Conservation (phyloP, 2,113 vertebrate species). For the Xenopus tropicalis region DNA sequence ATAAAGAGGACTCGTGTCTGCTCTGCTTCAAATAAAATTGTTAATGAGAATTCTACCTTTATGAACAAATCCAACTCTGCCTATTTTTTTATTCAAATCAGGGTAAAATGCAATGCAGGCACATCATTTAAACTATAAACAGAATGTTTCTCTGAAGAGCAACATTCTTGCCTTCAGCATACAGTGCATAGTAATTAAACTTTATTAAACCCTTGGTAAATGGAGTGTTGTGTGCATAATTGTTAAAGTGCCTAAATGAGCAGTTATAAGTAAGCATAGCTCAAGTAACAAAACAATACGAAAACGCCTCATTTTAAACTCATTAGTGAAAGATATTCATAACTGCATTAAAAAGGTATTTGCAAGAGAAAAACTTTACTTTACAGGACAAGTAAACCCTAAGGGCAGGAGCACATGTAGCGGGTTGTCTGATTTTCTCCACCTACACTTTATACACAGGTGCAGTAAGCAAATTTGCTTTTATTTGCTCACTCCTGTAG, state of each 20-base stretch:
- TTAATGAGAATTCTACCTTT: constrained; percentile 33
- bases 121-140: constrained; percentile 35
- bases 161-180: constrained; percentile 36
- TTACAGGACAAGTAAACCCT: no score
- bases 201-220: constrained; percentile 30
- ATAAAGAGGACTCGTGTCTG: no score
- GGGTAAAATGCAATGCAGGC: constrained; percentile 33
- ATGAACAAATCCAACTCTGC: constrained; percentile 22
- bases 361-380: no score
- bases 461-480: no score
- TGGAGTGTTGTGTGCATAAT: constrained; percentile 21
- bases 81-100: constrained; percentile 1
- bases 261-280: constrained; percentile 25
- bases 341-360: no score
- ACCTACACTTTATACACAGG: no score
- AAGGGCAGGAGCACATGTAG: no score
- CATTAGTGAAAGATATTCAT: not conserved
- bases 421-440: no score
- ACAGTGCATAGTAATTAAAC: constrained; percentile 32
- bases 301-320: not conserved
- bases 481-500: no score
- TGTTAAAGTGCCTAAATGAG: constrained; percentile 30
- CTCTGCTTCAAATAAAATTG: constrained; percentile 8
- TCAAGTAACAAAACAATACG: constrained; percentile 25
- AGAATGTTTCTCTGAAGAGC: constrained; percentile 29